Evolutionary conservation across 2,888 invertebrate species (phyloP).

Genomic region (Conistra vaccinii): DNA sequence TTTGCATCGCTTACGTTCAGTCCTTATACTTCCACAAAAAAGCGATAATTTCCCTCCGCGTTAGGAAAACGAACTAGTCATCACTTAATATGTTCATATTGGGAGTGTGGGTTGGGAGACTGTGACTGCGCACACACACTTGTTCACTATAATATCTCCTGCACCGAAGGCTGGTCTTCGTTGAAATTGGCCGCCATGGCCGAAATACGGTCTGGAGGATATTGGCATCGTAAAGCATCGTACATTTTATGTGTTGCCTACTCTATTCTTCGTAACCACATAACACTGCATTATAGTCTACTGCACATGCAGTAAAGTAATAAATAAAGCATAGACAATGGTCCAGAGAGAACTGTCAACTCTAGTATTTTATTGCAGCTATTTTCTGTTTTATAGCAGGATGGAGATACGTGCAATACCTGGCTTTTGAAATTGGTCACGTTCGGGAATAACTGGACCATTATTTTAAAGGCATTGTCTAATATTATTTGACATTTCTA

Average conservation of each 20-base stretch:
- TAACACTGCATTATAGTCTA: background rate
- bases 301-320: slow-evolving; percentile 7
- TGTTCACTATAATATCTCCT: no score
- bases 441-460: slow-evolving; percentile 28
- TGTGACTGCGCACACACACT: no score
- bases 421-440: slow-evolving; percentile 40
- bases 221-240: background rate
- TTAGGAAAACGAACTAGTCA: background rate
- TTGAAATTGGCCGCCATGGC: no score
- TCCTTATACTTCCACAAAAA: no score
- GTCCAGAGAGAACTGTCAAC: slow-evolving; percentile 36
- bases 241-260: no score
- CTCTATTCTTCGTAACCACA: slow-evolving; percentile 1
- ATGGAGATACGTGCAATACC: slow-evolving; percentile 24
- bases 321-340: slow-evolving; percentile 44
- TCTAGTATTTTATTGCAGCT: slow-evolving; percentile 40
- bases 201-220: no score
- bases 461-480: slow-evolving; percentile 11
- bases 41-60: background rate
- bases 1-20: no score
- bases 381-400: slow-evolving; percentile 25
- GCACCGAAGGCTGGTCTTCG: no score
- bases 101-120: no score
- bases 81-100: background rate
- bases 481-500: slow-evolving; percentile 16